Evolutionary conservation across 37 sponge, comb jelly and placozoan genomes (phyloP).

Genomic region (Lycopodina hypogea): DNA sequence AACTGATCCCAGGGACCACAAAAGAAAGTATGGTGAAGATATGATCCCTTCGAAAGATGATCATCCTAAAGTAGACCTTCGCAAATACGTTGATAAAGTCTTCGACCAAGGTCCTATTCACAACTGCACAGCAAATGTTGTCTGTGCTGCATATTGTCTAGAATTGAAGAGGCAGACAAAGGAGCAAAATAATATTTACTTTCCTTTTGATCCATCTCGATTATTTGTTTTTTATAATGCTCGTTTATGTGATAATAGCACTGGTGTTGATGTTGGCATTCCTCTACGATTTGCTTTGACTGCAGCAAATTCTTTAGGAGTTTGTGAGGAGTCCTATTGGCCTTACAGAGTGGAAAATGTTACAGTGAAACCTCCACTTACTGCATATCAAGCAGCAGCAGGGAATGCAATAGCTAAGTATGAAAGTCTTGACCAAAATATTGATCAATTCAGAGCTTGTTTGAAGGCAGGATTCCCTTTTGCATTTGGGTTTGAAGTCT

Average conservation of each 20-base stretch:
- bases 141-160: constrained; percentile 11
- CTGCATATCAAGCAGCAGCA: not conserved
- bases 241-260: not conserved
- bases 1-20: not conserved
- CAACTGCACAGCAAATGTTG: constrained; percentile 20
- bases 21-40: not conserved
- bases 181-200: not conserved
- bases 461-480: not conserved
- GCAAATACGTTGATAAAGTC: constrained; percentile 1
- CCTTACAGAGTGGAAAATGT: not conserved
- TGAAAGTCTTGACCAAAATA: constrained; percentile 2
- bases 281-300: constrained; percentile 9
- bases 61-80: constrained; percentile 1
- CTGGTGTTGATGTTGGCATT: not conserved
- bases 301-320: not conserved
- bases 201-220: constrained; percentile 1
- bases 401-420: constrained; percentile 15
- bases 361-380: not conserved
- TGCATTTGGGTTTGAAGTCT: not conserved
- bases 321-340: constrained; percentile 18
- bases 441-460: constrained; percentile 10
- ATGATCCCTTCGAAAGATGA: not conserved
- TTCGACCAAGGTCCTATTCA: constrained; percentile 2
- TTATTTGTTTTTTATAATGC: constrained; percentile 19
- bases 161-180: constrained; percentile 3